phyloP scores from a whole-genome alignment of 53 echinoderm and acorn worm genomes.

The Temnopleurus reevesii region DNA sequence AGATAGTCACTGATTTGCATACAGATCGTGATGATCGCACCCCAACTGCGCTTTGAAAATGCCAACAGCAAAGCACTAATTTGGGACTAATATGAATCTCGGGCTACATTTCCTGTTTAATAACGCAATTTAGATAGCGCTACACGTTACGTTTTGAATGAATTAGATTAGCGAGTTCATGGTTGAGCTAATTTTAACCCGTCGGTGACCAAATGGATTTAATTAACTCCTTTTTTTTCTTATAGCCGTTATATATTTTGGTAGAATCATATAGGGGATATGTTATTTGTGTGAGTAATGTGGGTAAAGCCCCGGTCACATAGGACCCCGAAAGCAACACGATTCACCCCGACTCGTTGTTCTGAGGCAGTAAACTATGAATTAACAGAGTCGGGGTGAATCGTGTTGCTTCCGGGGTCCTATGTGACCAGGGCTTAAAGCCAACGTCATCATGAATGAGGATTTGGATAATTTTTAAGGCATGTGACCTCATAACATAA shows the following conservation, averaged over 20 bases:
- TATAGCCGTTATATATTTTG: constrained; percentile 1
- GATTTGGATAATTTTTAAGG: neutral
- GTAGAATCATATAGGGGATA: neutral
- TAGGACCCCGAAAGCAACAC: neutral
- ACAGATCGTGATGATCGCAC: neutral
- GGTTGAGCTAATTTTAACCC: constrained; percentile 25
- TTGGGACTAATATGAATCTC: constrained; percentile 9
- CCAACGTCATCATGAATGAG: too few species aligned
- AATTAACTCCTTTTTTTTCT: constrained; percentile 1
- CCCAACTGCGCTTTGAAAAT: neutral
- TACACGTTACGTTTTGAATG: constrained; percentile 6
- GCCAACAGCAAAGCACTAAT: constrained; percentile 19
- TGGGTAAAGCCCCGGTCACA: neutral
- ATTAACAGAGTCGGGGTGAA: too few species aligned
- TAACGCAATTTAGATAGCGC: constrained; percentile 12
- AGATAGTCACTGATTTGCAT: neutral
- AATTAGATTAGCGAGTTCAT: constrained; percentile 30
- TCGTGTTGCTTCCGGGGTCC: too few species aligned
- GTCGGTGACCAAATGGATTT: constrained; percentile 40
- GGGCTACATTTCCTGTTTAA: constrained; percentile 2
- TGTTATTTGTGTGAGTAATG: neutral
- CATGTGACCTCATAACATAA: constrained; percentile 29
- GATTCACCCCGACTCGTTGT: too few species aligned
- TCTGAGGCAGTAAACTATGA: too few species aligned
- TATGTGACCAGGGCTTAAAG: too few species aligned